Percentiles rank a stretch among this genome's conserved stretches.
Evolutionary conservation across 2,797 vertebrate genomes (phyloP).

Genomic region (Malurus splendens): DNA sequence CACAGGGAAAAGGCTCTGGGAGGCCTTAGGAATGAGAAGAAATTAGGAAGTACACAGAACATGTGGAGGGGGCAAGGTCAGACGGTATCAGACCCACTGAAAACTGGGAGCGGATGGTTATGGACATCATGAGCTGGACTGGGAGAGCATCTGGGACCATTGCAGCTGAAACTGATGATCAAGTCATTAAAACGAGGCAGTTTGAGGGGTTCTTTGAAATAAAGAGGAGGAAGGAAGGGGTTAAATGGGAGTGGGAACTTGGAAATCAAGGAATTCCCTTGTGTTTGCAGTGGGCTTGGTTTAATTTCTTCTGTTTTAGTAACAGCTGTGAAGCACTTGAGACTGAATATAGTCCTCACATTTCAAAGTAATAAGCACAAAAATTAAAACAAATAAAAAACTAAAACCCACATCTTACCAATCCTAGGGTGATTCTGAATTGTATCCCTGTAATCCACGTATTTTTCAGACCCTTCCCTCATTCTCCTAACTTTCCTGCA

Average conservation of each 20-base stretch:
- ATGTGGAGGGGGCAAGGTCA: background rate
- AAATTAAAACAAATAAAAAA: background rate
- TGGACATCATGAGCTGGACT: background rate
- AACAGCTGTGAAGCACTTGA: background rate
- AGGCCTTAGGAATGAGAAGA: background rate
- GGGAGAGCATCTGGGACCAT: background rate
- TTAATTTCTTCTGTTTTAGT: background rate
- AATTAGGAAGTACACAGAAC: background rate
- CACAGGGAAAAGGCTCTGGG: background rate
- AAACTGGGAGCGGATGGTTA: background rate
- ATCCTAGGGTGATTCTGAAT: background rate
- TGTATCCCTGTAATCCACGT: background rate
- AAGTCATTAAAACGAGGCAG: background rate
- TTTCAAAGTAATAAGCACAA: background rate
- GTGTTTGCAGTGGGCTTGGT: background rate
- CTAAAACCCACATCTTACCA: background rate
- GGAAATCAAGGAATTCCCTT: background rate
- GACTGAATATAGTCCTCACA: background rate
- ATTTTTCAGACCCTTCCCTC: background rate
- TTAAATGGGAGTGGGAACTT: background rate
- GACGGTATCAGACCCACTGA: background rate
- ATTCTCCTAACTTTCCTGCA: background rate
- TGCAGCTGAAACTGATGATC: fast-evolving
- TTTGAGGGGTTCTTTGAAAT: background rate
- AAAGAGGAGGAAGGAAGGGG: background rate